Base-by-base conservation (phyloP, 92 coral and sea anemone genomes). In the Parazoanthus atlanticus region DNA sequence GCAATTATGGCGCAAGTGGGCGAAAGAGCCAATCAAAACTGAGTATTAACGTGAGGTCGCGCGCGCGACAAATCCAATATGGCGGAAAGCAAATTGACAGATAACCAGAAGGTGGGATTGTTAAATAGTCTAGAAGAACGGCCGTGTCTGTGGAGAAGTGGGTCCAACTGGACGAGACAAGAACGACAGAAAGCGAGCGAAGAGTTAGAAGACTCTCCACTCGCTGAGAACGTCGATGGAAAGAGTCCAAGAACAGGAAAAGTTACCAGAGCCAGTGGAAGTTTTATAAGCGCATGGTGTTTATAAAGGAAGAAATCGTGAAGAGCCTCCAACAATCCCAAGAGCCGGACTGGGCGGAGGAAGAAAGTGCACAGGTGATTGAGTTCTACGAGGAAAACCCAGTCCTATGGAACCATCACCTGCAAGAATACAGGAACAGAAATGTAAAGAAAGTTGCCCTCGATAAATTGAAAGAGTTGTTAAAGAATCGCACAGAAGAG, bases 161-260 rank as follows among this genome's bases (percentile, higher is more conserved):
- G n/a, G n/a, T n/a, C n/a, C n/a, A n/a, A n/a, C n/a, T n/a, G n/a
- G n/a, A n/a, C n/a, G n/a, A n/a, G n/a, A n/a, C n/a, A n/a, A n/a
- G n/a, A n/a, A n/a, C n/a, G n/a, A n/a, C n/a, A n/a, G n/a, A n/a
- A n/a, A n/a, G n/a, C n/a, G n/a, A n/a, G n/a, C 84, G 91, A 91
- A 69, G 77, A 85, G 34, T 69, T 91, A 28, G 84, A 88, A 89
- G 65, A 71, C 89, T 13, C 0, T 91, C 28, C 91, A 88, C 80
- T 88, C 84, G 74, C 75, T 91, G 12, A 43, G 88, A 58, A 91
- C 90, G 25, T 91, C 88, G 69, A 90, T 90, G 90, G 86, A 66
- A 71, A 73, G 78, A 29, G 41, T 54, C 7, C 86, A 78, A 72
- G 91, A 89, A 73, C 83, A 85, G 52, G 89, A 86, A 78, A 61